Evolutionary conservation across 1,140 invertebrate genomes (phyloP).

Genomic region (Agraylea sexmaculata): DNA sequence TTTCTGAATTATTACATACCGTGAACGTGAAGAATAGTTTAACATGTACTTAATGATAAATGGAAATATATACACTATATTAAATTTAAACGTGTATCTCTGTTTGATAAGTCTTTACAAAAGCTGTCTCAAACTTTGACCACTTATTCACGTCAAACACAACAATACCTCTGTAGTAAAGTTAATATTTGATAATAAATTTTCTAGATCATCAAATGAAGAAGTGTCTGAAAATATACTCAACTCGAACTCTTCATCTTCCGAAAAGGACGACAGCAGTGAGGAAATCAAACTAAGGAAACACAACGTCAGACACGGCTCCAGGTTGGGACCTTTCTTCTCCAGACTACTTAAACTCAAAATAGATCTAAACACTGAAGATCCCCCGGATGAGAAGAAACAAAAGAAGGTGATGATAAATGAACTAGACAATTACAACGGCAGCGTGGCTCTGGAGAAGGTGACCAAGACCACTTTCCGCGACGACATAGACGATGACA

Average conservation of each 20-base stretch:
- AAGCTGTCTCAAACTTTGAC: no score
- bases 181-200: no score
- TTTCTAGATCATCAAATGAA: no score
- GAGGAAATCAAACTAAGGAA: not conserved
- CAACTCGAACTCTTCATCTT: not conserved
- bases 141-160: no score
- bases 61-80: no score
- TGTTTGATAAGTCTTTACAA: no score
- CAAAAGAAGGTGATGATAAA: constrained; percentile 9
- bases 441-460: constrained; percentile 17
- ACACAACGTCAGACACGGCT: constrained; percentile 16
- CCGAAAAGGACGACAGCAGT: not conserved
- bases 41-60: no score
- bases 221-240: no score
- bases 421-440: constrained; percentile 13
- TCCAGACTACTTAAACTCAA: constrained; percentile 18
- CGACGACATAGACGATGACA: constrained; percentile 18
- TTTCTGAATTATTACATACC: not conserved
- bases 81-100: no score
- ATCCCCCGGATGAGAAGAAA: constrained; percentile 10
- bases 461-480: constrained; percentile 17
- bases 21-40: no score
- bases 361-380: constrained; percentile 17
- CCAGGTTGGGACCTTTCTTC: constrained; percentile 16
- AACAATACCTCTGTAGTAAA: no score